Evolutionary conservation across 2,113 vertebrate species (phyloP).

Genomic region (Etheostoma spectabile): DNA sequence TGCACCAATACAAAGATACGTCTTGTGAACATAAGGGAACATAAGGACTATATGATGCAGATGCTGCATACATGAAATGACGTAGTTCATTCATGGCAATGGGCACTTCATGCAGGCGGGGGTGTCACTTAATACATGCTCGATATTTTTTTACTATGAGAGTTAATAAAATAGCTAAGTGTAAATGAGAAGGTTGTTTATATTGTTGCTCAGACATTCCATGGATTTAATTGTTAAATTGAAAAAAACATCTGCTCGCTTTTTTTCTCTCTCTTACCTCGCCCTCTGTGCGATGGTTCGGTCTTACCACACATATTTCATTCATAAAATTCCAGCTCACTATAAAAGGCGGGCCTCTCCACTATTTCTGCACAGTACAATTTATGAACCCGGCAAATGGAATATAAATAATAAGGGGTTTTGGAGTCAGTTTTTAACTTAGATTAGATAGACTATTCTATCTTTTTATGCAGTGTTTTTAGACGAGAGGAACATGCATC

Average conservation of each 20-base stretch:
- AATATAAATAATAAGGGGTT: conserved; percentile 37
- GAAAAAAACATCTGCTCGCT: conserved; percentile 14
- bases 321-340: conserved; percentile 88
- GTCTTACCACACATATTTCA: conserved; percentile 86
- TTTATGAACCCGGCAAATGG: conserved; percentile 75
- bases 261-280: conserved; percentile 17
- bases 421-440: conserved; percentile 13
- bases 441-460: background rate
- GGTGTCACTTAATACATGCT: conserved; percentile 35
- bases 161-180: background rate
- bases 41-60: conserved; percentile 71
- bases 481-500: conserved; percentile 85
- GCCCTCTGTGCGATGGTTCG: conserved; percentile 79
- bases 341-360: conserved; percentile 84
- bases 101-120: conserved; percentile 54
- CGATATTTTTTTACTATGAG: background rate
- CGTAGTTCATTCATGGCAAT: conserved; percentile 77
- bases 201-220: background rate
- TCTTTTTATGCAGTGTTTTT: conserved; percentile 46
- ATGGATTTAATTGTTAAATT: background rate
- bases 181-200: background rate
- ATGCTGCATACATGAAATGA: conserved; percentile 79
- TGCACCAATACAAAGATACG: background rate
- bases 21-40: conserved; percentile 39
- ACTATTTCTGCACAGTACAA: conserved; percentile 77